phyloP scores from a whole-genome alignment of 2,113 vertebrate species.

The Amphilophus citrinellus region DNA sequence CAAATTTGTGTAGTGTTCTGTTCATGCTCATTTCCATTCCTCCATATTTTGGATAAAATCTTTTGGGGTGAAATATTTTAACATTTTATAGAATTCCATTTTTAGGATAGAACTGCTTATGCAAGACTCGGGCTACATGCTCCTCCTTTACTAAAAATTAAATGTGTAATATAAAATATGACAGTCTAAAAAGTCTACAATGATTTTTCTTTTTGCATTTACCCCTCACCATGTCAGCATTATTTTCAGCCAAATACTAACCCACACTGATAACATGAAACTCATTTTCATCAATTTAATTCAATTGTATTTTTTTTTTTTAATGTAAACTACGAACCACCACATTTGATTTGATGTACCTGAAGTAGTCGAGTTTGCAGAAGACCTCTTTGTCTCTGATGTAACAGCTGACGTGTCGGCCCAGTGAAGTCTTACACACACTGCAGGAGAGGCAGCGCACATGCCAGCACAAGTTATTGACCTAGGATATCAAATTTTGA shows the following conservation, averaged over 20 bases:
- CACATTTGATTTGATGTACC: slow-evolving; percentile 76
- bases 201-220: background rate
- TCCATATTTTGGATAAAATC: background rate
- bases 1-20: background rate
- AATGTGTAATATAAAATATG: no score
- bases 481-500: slow-evolving; percentile 74
- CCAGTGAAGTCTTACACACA: slow-evolving; percentile 92
- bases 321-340: background rate
- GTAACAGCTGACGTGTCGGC: slow-evolving; percentile 96
- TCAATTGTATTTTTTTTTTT: no score
- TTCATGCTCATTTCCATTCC: background rate
- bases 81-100: background rate
- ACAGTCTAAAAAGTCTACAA: no score
- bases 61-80: background rate
- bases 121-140: background rate
- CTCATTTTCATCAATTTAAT: background rate
- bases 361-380: slow-evolving; percentile 99
- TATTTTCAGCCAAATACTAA: background rate
- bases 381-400: slow-evolving; percentile 97
- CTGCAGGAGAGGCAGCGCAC: slow-evolving; percentile 96
- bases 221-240: background rate
- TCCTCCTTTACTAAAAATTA: background rate
- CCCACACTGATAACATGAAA: background rate
- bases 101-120: background rate
- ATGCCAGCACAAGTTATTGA: slow-evolving; percentile 97